These are phyloP conservation scores for Miniopterus natalensis DNA, from an alignment of 2,113 vertebrate species.

Conservation along the genomic window DNA sequence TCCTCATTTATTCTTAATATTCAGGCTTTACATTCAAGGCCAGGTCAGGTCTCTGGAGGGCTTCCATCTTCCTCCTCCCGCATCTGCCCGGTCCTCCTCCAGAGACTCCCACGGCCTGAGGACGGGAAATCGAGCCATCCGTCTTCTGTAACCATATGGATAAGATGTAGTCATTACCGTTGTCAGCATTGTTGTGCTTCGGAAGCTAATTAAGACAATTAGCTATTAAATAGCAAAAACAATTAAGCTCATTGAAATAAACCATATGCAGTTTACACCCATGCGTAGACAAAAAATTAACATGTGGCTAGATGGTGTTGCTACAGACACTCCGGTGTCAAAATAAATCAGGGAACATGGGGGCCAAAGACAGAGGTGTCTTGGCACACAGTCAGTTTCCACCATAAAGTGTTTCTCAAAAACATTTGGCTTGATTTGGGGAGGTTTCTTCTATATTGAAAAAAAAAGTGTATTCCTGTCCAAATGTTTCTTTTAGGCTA, in stretches of 20 bases:
- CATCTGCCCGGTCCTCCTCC: slow-evolving; percentile 45
- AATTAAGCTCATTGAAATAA: slow-evolving; percentile 83
- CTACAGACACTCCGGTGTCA: not conserved
- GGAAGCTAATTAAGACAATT: slow-evolving; percentile 82
- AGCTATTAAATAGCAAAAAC: slow-evolving; percentile 83
- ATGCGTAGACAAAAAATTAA: slow-evolving; percentile 44
- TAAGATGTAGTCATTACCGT: slow-evolving; percentile 73
- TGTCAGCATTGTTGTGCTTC: slow-evolving; percentile 65
- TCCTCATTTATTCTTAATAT: slow-evolving; percentile 75
- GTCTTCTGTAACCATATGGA: slow-evolving; percentile 83
- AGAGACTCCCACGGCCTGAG: slow-evolving; percentile 35
- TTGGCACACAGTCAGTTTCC: slow-evolving; percentile 17
- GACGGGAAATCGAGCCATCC: slow-evolving; percentile 72
- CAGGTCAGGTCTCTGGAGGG: slow-evolving; percentile 62
- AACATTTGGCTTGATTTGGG: slow-evolving; percentile 65
- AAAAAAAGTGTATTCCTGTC: not conserved
- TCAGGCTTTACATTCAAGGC: slow-evolving; percentile 75
- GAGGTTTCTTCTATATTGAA: slow-evolving; percentile 34
- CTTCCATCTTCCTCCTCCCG: slow-evolving; percentile 2
- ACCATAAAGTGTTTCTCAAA: slow-evolving; percentile 42
- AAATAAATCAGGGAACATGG: slow-evolving; percentile 69
- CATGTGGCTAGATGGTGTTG: slow-evolving; percentile 59
- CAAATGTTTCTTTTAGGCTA: slow-evolving; percentile 49
- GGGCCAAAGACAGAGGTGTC: not conserved
- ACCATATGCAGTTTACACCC: slow-evolving; percentile 76